Evolutionary conservation across 2,797 vertebrate genomes (phyloP).

Genomic region (Sarcoramphus papa): DNA sequence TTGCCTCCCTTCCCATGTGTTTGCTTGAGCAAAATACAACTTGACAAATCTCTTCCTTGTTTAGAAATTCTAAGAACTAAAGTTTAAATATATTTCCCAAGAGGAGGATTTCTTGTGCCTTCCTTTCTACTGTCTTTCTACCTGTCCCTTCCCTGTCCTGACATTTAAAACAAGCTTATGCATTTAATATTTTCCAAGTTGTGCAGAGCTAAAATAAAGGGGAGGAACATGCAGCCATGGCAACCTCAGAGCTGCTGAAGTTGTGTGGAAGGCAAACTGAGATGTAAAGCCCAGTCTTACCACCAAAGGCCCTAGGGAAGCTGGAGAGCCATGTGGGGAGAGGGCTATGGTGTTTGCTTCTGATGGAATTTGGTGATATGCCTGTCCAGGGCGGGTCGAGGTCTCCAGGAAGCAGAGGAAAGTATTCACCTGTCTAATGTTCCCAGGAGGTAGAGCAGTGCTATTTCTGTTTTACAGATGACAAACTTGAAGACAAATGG

Average conservation of each 20-base stretch:
- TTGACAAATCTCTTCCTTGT: not conserved
- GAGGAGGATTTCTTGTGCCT: not conserved
- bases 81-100: not conserved
- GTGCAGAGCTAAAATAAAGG: not conserved
- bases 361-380: not conserved
- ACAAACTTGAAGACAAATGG: not conserved
- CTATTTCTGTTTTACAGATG: not conserved
- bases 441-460: not conserved
- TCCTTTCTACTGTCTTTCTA: not conserved
- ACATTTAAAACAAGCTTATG: not conserved
- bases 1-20: not conserved
- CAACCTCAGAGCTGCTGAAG: not conserved
- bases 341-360: not conserved
- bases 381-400: rapidly evolving
- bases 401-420: not conserved
- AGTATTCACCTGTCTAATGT: not conserved
- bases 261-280: not conserved
- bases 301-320: not conserved
- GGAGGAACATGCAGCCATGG: rapidly evolving
- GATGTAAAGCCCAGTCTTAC: not conserved
- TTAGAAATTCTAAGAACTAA: not conserved
- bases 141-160: not conserved
- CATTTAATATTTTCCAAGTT: not conserved
- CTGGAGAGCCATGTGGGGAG: not conserved
- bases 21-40: not conserved